These are phyloP conservation scores for Homarus gammarus DNA, from an alignment of 2,888 invertebrate species.

Conservation along the genomic window DNA sequence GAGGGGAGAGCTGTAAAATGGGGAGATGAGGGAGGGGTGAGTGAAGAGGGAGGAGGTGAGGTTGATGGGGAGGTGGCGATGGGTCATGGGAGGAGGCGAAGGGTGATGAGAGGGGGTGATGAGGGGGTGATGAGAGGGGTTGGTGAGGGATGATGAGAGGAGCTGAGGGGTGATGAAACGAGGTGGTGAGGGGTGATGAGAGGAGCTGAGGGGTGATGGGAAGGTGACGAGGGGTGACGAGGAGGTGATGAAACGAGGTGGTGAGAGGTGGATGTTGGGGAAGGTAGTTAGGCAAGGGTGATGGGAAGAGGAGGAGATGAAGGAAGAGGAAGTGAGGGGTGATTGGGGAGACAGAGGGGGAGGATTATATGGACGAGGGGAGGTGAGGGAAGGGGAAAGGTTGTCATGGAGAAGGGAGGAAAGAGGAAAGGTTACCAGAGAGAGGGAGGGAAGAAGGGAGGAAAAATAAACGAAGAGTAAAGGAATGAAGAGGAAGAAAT, in stretches of 20 bases:
- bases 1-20: too few relatives aligned
- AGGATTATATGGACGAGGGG: background rate
- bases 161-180: background rate
- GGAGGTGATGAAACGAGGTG: background rate
- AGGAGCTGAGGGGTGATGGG: background rate
- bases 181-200: background rate
- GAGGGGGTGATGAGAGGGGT: too few relatives aligned
- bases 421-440: background rate
- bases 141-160: background rate
- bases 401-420: background rate
- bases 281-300: conserved; percentile 2
- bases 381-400: background rate
- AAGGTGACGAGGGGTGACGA: background rate
- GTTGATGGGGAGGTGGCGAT: too few relatives aligned
- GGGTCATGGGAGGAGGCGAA: too few relatives aligned
- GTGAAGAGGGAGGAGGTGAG: too few relatives aligned
- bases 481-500: background rate
- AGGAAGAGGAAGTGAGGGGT: background rate
- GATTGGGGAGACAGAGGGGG: background rate
- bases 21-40: too few relatives aligned
- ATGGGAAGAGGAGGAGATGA: background rate
- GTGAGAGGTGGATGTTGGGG: too few relatives aligned
- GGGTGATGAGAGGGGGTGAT: too few relatives aligned
- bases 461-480: background rate
- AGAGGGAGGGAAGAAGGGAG: too few relatives aligned